Evolutionary conservation across 2,113 vertebrate species (phyloP).

Genomic region (Oryzias javanicus): DNA sequence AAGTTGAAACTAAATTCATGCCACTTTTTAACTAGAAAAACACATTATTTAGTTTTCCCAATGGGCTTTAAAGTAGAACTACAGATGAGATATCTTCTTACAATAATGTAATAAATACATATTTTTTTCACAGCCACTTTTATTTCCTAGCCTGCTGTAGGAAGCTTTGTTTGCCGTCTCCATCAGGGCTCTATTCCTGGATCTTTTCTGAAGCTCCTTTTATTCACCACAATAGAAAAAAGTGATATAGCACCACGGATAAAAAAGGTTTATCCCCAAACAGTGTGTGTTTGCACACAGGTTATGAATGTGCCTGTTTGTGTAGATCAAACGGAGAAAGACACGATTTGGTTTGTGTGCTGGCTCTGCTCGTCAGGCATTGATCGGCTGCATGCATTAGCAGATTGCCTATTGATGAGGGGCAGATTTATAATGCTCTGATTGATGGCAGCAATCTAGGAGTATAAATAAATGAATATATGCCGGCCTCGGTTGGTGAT

Average conservation of each 20-base stretch:
- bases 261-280: constrained; percentile 44
- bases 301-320: constrained; percentile 42
- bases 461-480: constrained; percentile 78
- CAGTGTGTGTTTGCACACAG: constrained; percentile 34
- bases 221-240: constrained; percentile 23
- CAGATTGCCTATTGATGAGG: constrained; percentile 82
- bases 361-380: constrained; percentile 68
- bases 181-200: constrained; percentile 10
- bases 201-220: constrained; percentile 4
- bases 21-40: too few relatives aligned
- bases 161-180: background rate
- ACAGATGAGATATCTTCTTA: too few relatives aligned
- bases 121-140: constrained; percentile 11
- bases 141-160: background rate
- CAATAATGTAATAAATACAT: too few relatives aligned
- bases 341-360: constrained; percentile 56
- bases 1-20: too few relatives aligned
- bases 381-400: constrained; percentile 79
- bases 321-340: constrained; percentile 18
- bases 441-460: constrained; percentile 70
- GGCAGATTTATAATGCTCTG: constrained; percentile 74
- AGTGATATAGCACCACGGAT: constrained; percentile 32
- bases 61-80: too few relatives aligned
- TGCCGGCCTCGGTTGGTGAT: constrained; percentile 45
- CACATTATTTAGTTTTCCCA: too few relatives aligned